phyloP scores from a whole-genome alignment of 2,888 invertebrate genomes.

The Furcula furcula region DNA sequence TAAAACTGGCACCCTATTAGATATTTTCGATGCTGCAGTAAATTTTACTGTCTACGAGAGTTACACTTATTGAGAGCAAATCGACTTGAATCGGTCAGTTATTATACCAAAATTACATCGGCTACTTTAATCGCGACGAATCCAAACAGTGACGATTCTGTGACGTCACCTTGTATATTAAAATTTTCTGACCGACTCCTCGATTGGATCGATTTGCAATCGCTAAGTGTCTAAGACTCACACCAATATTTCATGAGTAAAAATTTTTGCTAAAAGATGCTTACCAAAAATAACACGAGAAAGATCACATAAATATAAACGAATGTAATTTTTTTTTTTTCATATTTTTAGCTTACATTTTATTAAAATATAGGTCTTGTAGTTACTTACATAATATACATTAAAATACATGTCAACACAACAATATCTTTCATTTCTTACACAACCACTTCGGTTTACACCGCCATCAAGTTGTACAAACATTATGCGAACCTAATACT shows the following conservation, averaged over 20 bases:
- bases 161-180: no score
- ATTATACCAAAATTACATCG: no score
- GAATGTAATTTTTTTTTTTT: constrained; percentile 56
- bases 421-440: constrained; percentile 76
- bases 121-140: no score
- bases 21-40: constrained; percentile 8
- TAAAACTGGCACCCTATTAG: constrained; percentile 23
- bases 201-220: no score
- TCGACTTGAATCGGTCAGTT: no score
- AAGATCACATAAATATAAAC: constrained; percentile 51
- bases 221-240: no score
- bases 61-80: no score
- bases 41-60: constrained; percentile 40
- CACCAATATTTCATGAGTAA: no score
- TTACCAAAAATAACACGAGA: constrained; percentile 47
- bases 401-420: constrained; percentile 80
- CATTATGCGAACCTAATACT: no score
- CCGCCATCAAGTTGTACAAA: constrained; percentile 17
- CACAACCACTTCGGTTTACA: constrained; percentile 38
- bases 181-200: no score
- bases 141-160: no score
- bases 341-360: constrained; percentile 52
- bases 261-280: constrained; percentile 37
- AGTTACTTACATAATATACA: constrained; percentile 77
- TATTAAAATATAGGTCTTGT: constrained; percentile 70